Base-by-base conservation (phyloP, 2,113 vertebrate genomes). In the Salvelinus fontinalis region DNA sequence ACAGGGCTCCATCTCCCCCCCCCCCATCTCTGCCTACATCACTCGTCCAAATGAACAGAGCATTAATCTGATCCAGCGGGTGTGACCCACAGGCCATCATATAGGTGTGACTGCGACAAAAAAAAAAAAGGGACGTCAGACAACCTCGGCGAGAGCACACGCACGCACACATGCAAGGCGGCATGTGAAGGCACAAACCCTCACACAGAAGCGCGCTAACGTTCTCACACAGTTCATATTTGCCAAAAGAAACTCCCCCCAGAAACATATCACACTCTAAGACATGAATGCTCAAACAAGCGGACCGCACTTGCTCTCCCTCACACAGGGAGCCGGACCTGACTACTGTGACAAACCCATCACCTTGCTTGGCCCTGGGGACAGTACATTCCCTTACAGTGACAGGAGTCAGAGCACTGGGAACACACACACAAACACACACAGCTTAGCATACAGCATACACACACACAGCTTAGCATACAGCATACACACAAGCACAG, bases 331-430 rank as follows among this genome's bases (percentile, higher is more conserved):
- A 90, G 84, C 86, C 87, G 87, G 90, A 92, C 89, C 84, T 86
- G 86, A 90, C 85, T 85, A 75, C 83, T 84, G 74, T 76, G 90
- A 93, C 92, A 94, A 92, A 92, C 88, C 81, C 92, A 93, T 93
- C 85, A 86, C 65, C 79, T 62, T 70, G 71, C 34, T 67, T 78
- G 81, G 76, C 92, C 85, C 83, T 73, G 65, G 83, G 91, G 91
- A 90, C 81, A 89, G 85, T 75, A 82, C 84, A 88, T 90, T 85
- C 81, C 82, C 87, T 83, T 85, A 86, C 86, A 87, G 81, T 76
- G 75, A 87, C 84, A 88, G 82, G 78, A 85, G 79, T 83, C 74
- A 84, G 80, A 71, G 71, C 14, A 51, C 11, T 13, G 49, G 51
- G 5, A 69, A 12, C 39, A 44, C 9, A 44, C 39, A 44, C 34